Evolutionary conservation across 2,113 vertebrate species (phyloP), one percentile per base, ranked within the genome.

Genomic region (Phaetusa simplex): DNA sequence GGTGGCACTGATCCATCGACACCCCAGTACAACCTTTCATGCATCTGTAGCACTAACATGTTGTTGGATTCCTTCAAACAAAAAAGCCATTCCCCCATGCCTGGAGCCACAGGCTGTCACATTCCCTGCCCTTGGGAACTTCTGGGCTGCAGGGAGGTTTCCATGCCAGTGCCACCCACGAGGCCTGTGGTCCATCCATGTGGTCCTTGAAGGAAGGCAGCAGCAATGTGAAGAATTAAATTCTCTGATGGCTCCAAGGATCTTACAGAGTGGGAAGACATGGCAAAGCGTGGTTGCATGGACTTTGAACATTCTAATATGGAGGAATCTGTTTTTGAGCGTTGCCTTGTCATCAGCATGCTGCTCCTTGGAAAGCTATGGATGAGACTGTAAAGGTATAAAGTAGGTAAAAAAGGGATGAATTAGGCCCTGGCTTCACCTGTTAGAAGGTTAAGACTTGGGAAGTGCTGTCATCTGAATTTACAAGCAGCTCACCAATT

Each of bases 121-220:
- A 1, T 4, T 82, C 7, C 29, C 58, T 47, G 29, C 14, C 29
- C 40, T 47, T 43, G 26, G n/a, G 50, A 93, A 40, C 2, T 9
- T 45, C 45, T 86, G 59, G 14, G 15, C 11, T 6, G 4, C 22
- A 77, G 14, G 34, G 40, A 71, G 6, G 7, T 71, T 77, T 20
- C 64, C 8, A 79, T 24, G 67, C 23, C 30, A 78, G 23, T 1
- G 3, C 4, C 5, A 2, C 26, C 27, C 1, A 0, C 1, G 4
- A 86, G 6, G 13, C 24, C 17, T 83, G 34, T 80, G 66, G 24
- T 72, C 30, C 15, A 73, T 59, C 15, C 34, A 11, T 6, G 15
- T 29, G 26, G 7, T 74, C 80, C 32, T 62, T 62, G 45, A 89
- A 91, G 42, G 38, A 74, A 71, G 12, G 11, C 20, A 89, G 15